Evolutionary conservation across 2,888 invertebrate species (phyloP).

Genomic region (Smittia aterrima): DNA sequence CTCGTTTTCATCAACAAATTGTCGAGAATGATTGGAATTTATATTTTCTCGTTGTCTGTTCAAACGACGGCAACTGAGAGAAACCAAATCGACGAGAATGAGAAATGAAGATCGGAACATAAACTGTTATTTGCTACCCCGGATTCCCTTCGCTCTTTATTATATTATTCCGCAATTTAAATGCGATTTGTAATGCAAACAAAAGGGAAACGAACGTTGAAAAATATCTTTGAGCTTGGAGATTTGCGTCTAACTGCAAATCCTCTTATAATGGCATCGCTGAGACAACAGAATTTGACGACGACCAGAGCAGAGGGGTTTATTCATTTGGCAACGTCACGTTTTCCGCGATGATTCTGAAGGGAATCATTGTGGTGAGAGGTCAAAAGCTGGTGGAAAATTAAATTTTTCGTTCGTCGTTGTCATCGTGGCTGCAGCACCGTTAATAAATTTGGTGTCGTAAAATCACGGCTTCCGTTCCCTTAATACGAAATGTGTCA

Average conservation of each 20-base stretch:
- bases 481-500: constrained; percentile 12
- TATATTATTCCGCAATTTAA: constrained; percentile 20
- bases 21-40: constrained; percentile 1
- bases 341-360: background rate
- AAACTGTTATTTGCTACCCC: constrained; percentile 9
- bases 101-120: constrained; percentile 13
- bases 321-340: background rate
- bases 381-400: constrained; percentile 1
- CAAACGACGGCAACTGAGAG: background rate
- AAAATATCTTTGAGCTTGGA: background rate
- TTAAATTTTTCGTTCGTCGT: background rate
- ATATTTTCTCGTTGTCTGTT: background rate
- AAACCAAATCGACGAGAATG: background rate
- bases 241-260: constrained; percentile 1
- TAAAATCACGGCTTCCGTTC: constrained; percentile 10
- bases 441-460: background rate
- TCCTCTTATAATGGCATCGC: constrained; percentile 21
- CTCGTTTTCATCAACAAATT: constrained; percentile 2
- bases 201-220: background rate
- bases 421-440: background rate
- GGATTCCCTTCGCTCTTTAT: background rate
- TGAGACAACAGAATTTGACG: background rate
- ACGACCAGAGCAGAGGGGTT: background rate
- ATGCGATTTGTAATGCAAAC: constrained; percentile 33
- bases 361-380: background rate